Base-by-base conservation (phyloP, 2,888 invertebrate species). In the Drosophila quinaria region DNA sequence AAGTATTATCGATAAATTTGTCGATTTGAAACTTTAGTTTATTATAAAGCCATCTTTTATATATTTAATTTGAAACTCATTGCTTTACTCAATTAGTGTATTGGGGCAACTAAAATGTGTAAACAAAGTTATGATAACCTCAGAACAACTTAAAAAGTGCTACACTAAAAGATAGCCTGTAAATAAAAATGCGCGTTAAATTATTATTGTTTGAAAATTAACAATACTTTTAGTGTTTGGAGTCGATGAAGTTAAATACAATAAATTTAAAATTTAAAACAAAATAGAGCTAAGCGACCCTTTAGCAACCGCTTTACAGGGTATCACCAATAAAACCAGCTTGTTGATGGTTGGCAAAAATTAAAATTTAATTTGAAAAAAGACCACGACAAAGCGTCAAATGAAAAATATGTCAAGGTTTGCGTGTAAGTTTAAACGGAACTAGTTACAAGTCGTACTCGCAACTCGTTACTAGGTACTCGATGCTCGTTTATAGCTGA, bases 111-210 rank as follows among this genome's bases (percentile, higher is more conserved):
- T 4, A 9, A 54, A 54, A 41, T 41, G 17, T 19, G 17, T 41
- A 42, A 54, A 41, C 41, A 54, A 54, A 41, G 54, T 54, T 54
- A 54, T 54, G 54, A 31, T 41, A 54, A 29, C 29, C 41, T 41
- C 17, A 54, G 5, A 29, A 25, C 10, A 39, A 52, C 15, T 25
- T 29, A 11, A 35, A 1, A n/a, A 35, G 5, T 5, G 6, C 25
- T 25, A 25, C 5, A 25, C 25, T 25, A 6, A 25, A 25, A 25
- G 25, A 25, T 25, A 25, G 6, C 25, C 25, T 25, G 25, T 25
- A n/a, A n/a, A n/a, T n/a, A n/a, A n/a, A n/a, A n/a, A n/a, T n/a
- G n/a, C n/a, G n/a, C n/a, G n/a, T n/a, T n/a, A n/a, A n/a, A n/a
- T n/a, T n/a, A 25, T 25, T 25, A 25, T 25, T 25, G 1, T 6